Evolutionary conservation across 2,888 invertebrate species (phyloP).

Genomic region (Resseliella maxima): DNA sequence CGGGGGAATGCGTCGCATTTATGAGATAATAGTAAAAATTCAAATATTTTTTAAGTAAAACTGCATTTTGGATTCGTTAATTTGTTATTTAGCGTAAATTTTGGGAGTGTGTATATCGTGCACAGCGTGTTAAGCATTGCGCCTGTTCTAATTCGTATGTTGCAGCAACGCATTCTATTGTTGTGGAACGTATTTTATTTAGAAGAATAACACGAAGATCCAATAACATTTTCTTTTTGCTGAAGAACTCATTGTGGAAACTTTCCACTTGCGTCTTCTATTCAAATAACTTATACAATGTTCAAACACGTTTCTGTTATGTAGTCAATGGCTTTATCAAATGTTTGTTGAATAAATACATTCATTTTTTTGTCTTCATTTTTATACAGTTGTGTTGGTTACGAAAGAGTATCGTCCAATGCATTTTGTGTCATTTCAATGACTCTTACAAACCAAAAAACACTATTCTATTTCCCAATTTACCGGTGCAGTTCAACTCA

Average conservation of each 20-base stretch:
- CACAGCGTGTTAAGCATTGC: conserved; percentile 5
- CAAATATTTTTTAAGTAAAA: conserved; percentile 31
- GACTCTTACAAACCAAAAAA: conserved; percentile 1
- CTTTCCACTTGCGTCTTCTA: neutral
- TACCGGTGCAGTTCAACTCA: conserved; percentile 6
- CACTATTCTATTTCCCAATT: neutral
- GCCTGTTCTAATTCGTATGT: neutral
- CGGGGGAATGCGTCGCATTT: neutral
- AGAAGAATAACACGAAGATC: neutral
- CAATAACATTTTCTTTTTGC: neutral
- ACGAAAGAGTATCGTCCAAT: neutral
- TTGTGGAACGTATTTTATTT: neutral
- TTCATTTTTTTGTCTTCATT: neutral
- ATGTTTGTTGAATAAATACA: conserved; percentile 1
- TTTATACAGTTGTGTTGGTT: neutral
- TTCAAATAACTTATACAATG: neutral
- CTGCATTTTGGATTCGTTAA: neutral
- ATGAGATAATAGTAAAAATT: conserved; percentile 41
- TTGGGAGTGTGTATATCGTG: neutral
- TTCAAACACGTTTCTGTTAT: conserved; percentile 39
- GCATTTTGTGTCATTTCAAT: neutral
- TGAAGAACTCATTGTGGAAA: neutral
- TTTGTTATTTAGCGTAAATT: neutral
- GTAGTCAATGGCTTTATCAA: conserved; percentile 41
- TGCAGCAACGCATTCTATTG: neutral